These are phyloP conservation scores for Heliconius melpomene DNA, from an alignment of 1,140 invertebrate species.

Conservation along the genomic window DNA sequence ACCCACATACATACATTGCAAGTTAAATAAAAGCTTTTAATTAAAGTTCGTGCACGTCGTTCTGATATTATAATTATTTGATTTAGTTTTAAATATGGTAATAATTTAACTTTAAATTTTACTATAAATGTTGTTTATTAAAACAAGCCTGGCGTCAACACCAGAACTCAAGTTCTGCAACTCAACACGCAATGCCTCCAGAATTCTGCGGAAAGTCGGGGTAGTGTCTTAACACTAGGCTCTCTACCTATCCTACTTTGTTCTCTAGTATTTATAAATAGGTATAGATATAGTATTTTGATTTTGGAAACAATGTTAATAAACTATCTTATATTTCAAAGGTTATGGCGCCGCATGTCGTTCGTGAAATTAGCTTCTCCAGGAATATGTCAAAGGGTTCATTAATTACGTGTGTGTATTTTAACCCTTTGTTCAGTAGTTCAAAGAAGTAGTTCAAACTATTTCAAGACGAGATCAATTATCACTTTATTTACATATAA, in stretches of 20 bases:
- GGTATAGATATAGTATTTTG: neutral
- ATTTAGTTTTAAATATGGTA: neutral
- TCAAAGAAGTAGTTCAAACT: neutral
- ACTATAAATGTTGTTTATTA: neutral
- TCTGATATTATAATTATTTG: neutral
- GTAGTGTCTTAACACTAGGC: too few species aligned
- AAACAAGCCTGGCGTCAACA: too few species aligned
- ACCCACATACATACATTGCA: too few species aligned
- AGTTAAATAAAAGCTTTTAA: too few species aligned
- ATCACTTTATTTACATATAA: neutral
- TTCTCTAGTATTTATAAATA: neutral
- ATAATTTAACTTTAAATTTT: neutral
- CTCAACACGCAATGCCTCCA: too few species aligned
- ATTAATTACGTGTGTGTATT: constrained; percentile 1
- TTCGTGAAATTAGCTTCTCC: neutral
- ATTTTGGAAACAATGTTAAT: neutral
- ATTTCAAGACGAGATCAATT: neutral
- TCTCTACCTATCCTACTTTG: too few species aligned
- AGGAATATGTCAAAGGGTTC: neutral
- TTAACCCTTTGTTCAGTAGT: constrained; percentile 2
- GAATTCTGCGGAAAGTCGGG: too few species aligned
- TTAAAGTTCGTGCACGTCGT: neutral
- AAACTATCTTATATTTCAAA: too few species aligned
- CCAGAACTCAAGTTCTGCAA: too few species aligned
- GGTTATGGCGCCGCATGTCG: neutral